Base-by-base conservation (phyloP, 2,888 invertebrate species). In the Cybosia mesomella region DNA sequence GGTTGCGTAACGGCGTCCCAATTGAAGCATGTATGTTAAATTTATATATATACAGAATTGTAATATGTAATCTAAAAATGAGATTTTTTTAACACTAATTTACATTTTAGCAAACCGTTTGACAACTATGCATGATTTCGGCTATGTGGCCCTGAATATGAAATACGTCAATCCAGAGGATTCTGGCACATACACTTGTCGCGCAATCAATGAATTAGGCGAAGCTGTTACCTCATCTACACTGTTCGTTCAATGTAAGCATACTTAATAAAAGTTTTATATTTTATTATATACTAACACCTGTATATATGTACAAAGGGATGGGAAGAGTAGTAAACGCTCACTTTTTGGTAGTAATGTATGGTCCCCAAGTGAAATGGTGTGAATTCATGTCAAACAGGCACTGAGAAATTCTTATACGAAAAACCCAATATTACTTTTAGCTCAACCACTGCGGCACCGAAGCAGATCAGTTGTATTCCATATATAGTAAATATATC, bases 41-140 rank as follows among this genome's bases (percentile, higher is more conserved):
- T n/a, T n/a, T 18, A 24, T 28, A 58, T 58, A 22, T 13, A 28
- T 49, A 36, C 13, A 22, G 15, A 32, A 32, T 10, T 36, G n/a
- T 34, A 18, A 15, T 24, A 32, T 22, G 7, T 22, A 32, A 32
- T 61, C 15, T 21, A 39, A 10, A 39, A 43, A 49, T 15, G 3
- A 22, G 4, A 5, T 4, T 18, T 2, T 22, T 22, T 32, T 21
- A 62, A 62, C 24, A 32, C 34, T 58, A 60, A 59, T 59, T 73
- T 66, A 57, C 68, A 61, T 90, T 90, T 68, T 77, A 97, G 97
- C 98, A n/a, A 98, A 98, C 87, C 97, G 98, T 71, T 96, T 98
- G 39, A 98, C 98, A 58, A 98, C 99, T 13, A 98, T 99, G 97
- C 98, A 99, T 88, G 99, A 99, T 90, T 99, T 99, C 89, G 99